phyloP scores from a whole-genome alignment of 2,888 invertebrate species.

The Aphrophora alni region DNA sequence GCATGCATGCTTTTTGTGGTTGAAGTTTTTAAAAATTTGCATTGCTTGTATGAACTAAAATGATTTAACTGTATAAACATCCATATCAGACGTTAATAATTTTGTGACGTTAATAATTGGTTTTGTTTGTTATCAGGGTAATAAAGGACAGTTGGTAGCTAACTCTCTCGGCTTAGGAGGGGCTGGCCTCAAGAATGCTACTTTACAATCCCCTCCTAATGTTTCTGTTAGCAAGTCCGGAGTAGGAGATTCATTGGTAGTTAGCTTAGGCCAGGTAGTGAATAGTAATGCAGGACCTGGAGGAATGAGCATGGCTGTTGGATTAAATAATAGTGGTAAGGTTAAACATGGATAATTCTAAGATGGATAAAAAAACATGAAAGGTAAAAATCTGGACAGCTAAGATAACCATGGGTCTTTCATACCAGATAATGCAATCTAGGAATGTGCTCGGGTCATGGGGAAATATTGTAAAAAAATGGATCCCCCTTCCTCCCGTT shows the following conservation, averaged over 20 bases:
- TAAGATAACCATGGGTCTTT: no score
- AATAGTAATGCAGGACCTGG: constrained; percentile 41
- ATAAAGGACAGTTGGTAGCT: constrained; percentile 69
- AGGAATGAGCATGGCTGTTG: constrained; percentile 31
- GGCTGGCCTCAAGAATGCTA: constrained; percentile 46
- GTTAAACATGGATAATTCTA: background rate
- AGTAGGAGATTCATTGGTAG: constrained; percentile 62
- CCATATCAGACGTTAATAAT: background rate
- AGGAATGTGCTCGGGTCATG: no score
- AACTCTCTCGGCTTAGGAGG: constrained; percentile 75
- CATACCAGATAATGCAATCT: no score
- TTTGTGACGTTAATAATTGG: background rate
- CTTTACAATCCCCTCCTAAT: constrained; percentile 82
- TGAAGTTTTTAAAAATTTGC: background rate
- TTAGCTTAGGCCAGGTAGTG: constrained; percentile 64
- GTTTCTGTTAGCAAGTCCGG: constrained; percentile 69
- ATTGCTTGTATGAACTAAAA: no score
- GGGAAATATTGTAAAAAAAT: no score
- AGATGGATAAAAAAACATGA: no score
- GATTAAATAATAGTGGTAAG: constrained; percentile 29
- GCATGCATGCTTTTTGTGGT: background rate
- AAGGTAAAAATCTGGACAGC: no score
- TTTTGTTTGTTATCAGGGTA: constrained; percentile 62
- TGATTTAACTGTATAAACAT: no score
- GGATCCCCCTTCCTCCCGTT: no score